phyloP scores from a whole-genome alignment of 2,888 invertebrate genomes.

The Azorinus chamasolen region DNA sequence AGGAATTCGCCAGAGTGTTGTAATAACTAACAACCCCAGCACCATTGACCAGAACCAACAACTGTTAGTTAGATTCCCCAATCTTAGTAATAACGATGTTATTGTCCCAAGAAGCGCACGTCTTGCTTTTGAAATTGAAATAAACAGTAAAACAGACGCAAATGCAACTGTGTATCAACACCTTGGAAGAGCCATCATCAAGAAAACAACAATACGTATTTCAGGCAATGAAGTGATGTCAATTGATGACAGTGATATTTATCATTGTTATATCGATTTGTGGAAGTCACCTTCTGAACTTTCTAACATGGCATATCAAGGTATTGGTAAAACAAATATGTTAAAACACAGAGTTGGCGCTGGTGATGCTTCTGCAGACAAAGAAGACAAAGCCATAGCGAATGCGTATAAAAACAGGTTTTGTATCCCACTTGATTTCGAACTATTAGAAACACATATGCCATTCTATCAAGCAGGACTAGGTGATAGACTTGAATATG shows the following conservation, averaged over 20 bases:
- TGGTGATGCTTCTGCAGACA: slow-evolving; percentile 24
- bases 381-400: slow-evolving; percentile 51
- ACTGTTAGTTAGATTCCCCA: slow-evolving; percentile 60
- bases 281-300: slow-evolving; percentile 40
- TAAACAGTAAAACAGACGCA: slow-evolving; percentile 27
- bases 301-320: slow-evolving; percentile 48
- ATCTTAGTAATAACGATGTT: slow-evolving; percentile 47
- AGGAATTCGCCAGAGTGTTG: slow-evolving; percentile 51
- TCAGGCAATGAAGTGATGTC: slow-evolving; percentile 55
- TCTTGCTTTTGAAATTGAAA: slow-evolving; percentile 56
- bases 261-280: slow-evolving; percentile 46
- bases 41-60: slow-evolving; percentile 64
- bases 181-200: slow-evolving; percentile 54
- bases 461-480: slow-evolving; percentile 55
- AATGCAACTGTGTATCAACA: slow-evolving; percentile 51
- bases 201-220: slow-evolving; percentile 53
- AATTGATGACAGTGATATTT: slow-evolving; percentile 55
- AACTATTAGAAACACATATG: slow-evolving; percentile 45
- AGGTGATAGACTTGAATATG: slow-evolving; percentile 52
- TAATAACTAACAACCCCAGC: slow-evolving; percentile 55
- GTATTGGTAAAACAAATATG: slow-evolving; percentile 47
- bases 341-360: slow-evolving; percentile 46
- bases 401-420: slow-evolving; percentile 50
- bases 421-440: slow-evolving; percentile 54
- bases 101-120: slow-evolving; percentile 53